phyloP scores from a whole-genome alignment of 2,888 invertebrate genomes.

The Branchipolynoe longqiensis region DNA sequence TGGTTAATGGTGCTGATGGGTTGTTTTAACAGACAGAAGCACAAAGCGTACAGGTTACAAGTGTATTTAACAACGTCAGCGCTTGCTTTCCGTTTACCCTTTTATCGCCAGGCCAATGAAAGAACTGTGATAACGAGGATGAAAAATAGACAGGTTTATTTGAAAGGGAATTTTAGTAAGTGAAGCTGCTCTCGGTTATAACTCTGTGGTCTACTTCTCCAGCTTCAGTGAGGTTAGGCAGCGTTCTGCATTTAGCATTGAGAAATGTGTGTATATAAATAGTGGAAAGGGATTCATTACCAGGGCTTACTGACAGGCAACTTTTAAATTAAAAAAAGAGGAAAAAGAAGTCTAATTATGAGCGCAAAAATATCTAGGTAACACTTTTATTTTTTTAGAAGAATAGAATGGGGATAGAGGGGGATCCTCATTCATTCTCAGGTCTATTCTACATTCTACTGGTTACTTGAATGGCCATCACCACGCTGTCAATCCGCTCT shows the following conservation, averaged over 20 bases:
- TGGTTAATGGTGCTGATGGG: no score
- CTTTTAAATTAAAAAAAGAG: conserved; percentile 25
- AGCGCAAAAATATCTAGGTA: no score
- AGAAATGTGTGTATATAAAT: conserved; percentile 12
- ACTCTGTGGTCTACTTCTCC: neutral
- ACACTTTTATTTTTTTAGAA: no score
- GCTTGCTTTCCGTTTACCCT: conserved; percentile 30
- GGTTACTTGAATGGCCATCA: no score
- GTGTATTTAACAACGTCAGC: conserved; percentile 11
- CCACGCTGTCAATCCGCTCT: no score
- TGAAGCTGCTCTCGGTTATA: neutral
- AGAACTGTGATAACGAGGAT: conserved; percentile 46
- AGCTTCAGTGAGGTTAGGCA: conserved; percentile 32
- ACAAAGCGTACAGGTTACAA: neutral
- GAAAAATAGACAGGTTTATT: conserved; percentile 15
- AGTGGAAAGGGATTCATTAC: conserved; percentile 44
- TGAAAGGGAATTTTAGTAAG: conserved; percentile 1
- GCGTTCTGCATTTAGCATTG: conserved; percentile 22
- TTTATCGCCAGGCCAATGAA: conserved; percentile 56
- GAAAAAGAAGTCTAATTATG: no score
- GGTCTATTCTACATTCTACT: neutral
- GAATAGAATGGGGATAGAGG: neutral
- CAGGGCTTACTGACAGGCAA: conserved; percentile 22
- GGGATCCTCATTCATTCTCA: conserved; percentile 15
- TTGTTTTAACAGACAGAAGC: neutral